Percentiles rank a stretch among this genome's conserved stretches.
phyloP scores from a whole-genome alignment of 2,797 vertebrate species.

The Sebastes vulpes region DNA sequence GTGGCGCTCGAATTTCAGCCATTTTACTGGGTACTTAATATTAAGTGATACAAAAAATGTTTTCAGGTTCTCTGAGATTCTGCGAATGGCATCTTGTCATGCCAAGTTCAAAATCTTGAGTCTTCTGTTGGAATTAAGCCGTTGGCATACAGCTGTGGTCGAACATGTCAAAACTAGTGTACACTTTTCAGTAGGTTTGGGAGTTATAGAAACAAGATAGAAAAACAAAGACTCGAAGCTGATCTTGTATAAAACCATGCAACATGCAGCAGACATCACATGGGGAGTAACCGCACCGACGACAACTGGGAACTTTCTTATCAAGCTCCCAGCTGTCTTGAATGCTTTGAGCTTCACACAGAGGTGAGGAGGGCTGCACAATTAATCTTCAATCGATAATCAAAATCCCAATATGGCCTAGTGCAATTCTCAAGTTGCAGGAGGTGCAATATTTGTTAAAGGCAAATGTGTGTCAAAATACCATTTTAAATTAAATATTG shows the following conservation, averaged over 20 bases:
- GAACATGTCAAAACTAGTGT: neutral
- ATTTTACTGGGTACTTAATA: neutral
- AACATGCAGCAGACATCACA: conserved; percentile 22
- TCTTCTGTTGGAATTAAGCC: neutral
- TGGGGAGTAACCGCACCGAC: neutral
- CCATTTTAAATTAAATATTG: no score
- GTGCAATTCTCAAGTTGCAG: no score
- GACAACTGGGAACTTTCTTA: neutral
- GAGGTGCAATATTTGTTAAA: no score
- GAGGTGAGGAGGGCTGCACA: no score
- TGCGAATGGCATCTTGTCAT: neutral
- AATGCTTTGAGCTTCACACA: neutral
- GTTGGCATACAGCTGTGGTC: neutral
- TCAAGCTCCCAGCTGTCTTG: neutral
- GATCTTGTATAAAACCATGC: conserved; percentile 4
- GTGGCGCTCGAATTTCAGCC: neutral
- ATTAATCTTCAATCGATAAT: no score
- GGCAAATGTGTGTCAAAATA: no score
- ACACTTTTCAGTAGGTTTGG: neutral
- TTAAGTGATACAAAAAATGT: neutral
- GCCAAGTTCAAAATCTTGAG: neutral
- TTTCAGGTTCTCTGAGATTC: neutral
- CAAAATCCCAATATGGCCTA: no score
- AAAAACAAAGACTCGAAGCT: neutral
- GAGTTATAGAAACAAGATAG: neutral